These are phyloP conservation scores for Enteromius afrohamiltoni DNA, from an alignment of 2,797 vertebrate genomes.

Conservation along the genomic window DNA sequence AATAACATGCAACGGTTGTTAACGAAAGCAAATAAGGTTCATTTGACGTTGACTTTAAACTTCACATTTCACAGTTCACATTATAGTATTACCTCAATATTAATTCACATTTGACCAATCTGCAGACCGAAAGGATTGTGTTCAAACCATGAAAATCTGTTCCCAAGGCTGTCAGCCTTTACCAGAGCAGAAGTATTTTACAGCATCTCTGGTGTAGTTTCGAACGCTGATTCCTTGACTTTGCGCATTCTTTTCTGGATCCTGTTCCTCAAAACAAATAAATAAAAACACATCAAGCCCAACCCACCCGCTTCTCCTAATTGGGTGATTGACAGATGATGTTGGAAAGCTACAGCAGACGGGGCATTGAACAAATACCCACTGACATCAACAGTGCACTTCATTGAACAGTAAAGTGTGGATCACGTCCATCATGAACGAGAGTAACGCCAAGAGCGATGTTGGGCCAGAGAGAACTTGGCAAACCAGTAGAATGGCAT, in stretches of 20 bases:
- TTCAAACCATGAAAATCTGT: conserved; percentile 21
- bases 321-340: conserved; percentile 39
- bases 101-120: conserved; percentile 6
- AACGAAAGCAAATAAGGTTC: background rate
- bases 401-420: conserved; percentile 62
- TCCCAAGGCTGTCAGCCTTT: conserved; percentile 27
- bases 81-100: background rate
- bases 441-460: conserved; percentile 33
- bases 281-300: conserved; percentile 20
- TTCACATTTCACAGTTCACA: conserved; percentile 27
- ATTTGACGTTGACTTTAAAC: conserved; percentile 37
- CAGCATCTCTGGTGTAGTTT: conserved; percentile 29
- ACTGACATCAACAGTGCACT: conserved; percentile 58
- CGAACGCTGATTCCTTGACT: background rate
- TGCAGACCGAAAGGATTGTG: background rate
- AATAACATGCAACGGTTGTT: background rate
- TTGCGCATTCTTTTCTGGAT: conserved; percentile 20
- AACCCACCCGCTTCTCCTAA: conserved; percentile 38
- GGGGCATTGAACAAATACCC: conserved; percentile 50
- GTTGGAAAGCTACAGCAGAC: conserved; percentile 36
- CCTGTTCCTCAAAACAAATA: conserved; percentile 30
- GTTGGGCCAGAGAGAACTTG: conserved; percentile 25
- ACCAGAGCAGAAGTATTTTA: conserved; percentile 43
- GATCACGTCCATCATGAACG: conserved; percentile 28
- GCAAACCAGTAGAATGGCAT: conserved; percentile 5